These are phyloP conservation scores for Oncorhynchus nerka DNA, from an alignment of 2,113 vertebrate genomes.

Conservation along the genomic window DNA sequence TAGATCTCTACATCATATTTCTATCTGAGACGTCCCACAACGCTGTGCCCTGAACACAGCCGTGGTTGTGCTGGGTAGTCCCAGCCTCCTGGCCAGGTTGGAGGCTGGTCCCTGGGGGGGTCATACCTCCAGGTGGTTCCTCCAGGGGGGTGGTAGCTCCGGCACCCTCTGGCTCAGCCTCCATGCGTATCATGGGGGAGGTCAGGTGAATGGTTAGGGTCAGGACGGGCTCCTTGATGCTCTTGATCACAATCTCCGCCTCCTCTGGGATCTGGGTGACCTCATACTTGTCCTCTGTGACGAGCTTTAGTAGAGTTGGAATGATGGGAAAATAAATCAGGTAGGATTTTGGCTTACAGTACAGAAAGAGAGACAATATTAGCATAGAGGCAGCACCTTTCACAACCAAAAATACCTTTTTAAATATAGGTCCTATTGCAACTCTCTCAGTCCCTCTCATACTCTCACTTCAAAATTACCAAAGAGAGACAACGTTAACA, in stretches of 20 bases:
- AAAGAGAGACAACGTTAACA: neutral
- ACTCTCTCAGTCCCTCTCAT: neutral
- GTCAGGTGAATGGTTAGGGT: constrained; percentile 89
- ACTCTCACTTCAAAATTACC: too few relatives aligned
- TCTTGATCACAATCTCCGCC: constrained; percentile 83
- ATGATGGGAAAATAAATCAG: neutral
- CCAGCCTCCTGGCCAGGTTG: constrained; percentile 21
- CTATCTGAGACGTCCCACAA: too few relatives aligned
- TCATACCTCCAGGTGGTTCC: constrained; percentile 76
- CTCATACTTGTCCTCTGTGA: constrained; percentile 85
- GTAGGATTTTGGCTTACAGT: too few relatives aligned
- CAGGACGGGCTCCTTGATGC: constrained; percentile 80
- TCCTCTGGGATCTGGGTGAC: constrained; percentile 79
- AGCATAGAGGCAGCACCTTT: too few relatives aligned
- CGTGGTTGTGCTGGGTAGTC: constrained; percentile 3
- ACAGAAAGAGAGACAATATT: too few relatives aligned
- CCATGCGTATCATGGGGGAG: constrained; percentile 84
- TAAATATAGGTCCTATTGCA: too few relatives aligned
- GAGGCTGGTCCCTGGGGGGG: constrained; percentile 34
- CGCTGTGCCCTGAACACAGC: too few relatives aligned
- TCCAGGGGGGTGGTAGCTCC: constrained; percentile 74
- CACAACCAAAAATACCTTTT: too few relatives aligned
- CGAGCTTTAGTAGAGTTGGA: constrained; percentile 59
- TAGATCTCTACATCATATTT: too few relatives aligned
- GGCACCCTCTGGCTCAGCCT: constrained; percentile 72